Evolutionary conservation across 2,888 invertebrate species (phyloP), one percentile per base, ranked within the genome.

Genomic region (Acholoe squamosa): DNA sequence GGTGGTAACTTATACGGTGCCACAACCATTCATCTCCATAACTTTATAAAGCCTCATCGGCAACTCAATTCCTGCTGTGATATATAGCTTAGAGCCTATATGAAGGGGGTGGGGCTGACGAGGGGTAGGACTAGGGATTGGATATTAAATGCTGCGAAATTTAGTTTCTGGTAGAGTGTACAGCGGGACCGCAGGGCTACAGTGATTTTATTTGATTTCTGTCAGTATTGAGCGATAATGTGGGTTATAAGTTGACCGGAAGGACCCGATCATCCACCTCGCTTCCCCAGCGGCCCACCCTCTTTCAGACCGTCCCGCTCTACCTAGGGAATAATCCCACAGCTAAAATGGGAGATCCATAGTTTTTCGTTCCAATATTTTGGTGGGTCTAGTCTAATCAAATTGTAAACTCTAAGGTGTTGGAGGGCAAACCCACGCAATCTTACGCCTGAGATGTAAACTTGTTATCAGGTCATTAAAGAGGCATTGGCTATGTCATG

Each of bases 101-200:
- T 7, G 61, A 7, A 61, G 22, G 5, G 61, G 22, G 19, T 61
- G n/a, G 61, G 19, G 61, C 61, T 61, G 19, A 3, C 12, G 19
- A 3, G n/a, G 61, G n/a, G 61, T 61, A 61, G n/a, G 3, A 43
- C 10, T 43, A 10, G 43, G 43, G 43, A 10, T 10, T 61, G 61
- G 61, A 61, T n/a, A 61, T 61, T 61, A 61, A n/a, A 61, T 61
- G n/a, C 61, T n/a, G 61, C 61, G 61, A 61, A 61, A 61, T 61
- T 61, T 61, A 61, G 7, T 61, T 61, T 7, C 61, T 43, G 61
- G 12, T n/a, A 61, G 61, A 0, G 1, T n/a, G 61, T 19, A 61
- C 14, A 14, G 7, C 61, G 61, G n/a, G 61, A n/a, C 19, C 5
- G 61, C 61, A 14, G 61, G 10, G 43, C 43, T 61, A 61, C 61